Conservation (phyloP, 2,888 invertebrate species). For the Scaeva pyrastri region DNA sequence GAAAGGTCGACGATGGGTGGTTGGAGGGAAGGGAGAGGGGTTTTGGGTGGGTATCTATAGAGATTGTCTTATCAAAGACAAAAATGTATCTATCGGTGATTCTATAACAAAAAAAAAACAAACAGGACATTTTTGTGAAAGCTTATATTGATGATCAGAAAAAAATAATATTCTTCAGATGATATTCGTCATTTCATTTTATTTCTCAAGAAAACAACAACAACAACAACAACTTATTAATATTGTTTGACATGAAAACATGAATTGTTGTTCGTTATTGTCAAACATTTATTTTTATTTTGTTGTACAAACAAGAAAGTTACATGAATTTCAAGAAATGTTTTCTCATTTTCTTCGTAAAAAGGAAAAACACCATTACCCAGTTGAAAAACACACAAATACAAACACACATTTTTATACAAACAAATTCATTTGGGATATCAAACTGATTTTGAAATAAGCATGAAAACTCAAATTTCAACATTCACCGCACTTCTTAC, state of each 20-base stretch:
- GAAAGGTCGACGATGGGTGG: too few relatives aligned
- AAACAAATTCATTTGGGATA: not conserved
- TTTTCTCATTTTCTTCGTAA: not conserved
- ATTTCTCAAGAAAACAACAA: too few relatives aligned
- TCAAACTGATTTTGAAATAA: not conserved
- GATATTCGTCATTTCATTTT: not conserved
- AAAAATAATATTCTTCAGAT: not conserved
- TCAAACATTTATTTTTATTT: not conserved
- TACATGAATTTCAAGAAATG: not conserved
- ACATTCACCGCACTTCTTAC: too few relatives aligned
- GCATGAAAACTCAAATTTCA: too few relatives aligned
- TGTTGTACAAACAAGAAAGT: not conserved
- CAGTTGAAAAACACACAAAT: too few relatives aligned
- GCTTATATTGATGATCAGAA: not conserved
- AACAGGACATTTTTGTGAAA: not conserved
- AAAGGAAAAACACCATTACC: not conserved
- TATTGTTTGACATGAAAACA: not conserved
- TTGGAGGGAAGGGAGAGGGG: too few relatives aligned
- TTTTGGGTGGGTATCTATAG: not conserved
- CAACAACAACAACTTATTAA: too few relatives aligned
- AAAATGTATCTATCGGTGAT: slow-evolving; percentile 11
- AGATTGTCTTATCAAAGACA: not conserved
- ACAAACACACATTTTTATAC: too few relatives aligned
- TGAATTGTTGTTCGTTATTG: not conserved
- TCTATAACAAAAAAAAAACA: not conserved